A percentile compares a stretch with the other conserved stretches of the same genome.
Evolutionary conservation across 2,113 vertebrate species (phyloP).

Genomic region (Pseudopipra pipra): DNA sequence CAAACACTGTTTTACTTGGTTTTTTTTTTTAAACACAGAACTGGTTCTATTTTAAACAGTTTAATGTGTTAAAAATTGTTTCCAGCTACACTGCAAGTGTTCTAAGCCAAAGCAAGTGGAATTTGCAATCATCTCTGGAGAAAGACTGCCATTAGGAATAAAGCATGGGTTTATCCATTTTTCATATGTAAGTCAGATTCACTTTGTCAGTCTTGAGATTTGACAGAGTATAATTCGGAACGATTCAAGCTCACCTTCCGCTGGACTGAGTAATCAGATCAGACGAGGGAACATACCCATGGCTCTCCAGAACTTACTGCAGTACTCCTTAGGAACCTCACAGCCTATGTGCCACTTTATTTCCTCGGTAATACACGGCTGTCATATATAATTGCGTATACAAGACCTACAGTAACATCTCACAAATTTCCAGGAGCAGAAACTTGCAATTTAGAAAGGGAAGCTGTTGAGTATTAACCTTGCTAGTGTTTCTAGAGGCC

Average conservation of each 20-base stretch:
- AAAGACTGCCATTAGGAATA: conserved; percentile 49
- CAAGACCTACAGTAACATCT: neutral
- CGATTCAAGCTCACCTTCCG: conserved; percentile 41
- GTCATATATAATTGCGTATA: neutral
- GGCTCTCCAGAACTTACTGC: neutral
- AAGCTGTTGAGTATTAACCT: neutral
- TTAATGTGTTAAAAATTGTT: neutral
- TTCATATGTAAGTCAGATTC: conserved; percentile 59
- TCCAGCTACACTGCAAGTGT: neutral
- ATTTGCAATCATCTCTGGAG: neutral
- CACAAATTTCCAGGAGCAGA: neutral
- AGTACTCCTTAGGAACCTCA: neutral
- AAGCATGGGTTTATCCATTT: conserved; percentile 36
- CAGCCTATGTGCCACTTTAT: neutral
- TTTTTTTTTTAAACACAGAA: neutral
- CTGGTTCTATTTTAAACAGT: neutral
- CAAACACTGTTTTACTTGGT: neutral
- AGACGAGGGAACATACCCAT: neutral
- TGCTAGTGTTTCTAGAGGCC: neutral
- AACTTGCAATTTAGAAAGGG: neutral
- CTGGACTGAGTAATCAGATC: conserved; percentile 35
- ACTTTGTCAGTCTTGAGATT: conserved; percentile 42
- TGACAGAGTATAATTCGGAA: conserved; percentile 51
- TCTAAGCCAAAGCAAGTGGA: conserved; percentile 11
- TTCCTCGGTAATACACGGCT: neutral